These are phyloP conservation scores for Pangasius macronema DNA, from an alignment of 2,797 vertebrate species.

Conservation along the genomic window DNA sequence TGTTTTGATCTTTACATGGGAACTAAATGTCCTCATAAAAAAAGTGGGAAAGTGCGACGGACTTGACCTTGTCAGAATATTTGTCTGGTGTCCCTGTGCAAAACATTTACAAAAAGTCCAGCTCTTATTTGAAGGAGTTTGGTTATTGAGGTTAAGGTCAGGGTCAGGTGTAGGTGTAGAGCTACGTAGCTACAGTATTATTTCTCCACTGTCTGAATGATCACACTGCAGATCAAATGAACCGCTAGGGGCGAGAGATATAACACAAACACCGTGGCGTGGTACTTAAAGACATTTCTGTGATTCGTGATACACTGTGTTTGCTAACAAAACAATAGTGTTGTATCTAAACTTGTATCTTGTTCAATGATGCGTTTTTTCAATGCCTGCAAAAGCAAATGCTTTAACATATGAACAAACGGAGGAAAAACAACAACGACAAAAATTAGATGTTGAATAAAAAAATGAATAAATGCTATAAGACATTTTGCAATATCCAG, in stretches of 20 bases:
- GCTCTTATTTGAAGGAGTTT: neutral
- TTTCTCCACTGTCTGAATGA: neutral
- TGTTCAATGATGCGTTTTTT: too few species aligned
- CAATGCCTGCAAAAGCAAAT: too few species aligned
- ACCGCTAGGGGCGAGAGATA: neutral
- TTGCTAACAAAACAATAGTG: neutral
- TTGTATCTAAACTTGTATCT: too few species aligned
- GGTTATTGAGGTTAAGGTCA: neutral
- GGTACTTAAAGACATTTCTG: neutral
- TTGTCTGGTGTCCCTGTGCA: neutral
- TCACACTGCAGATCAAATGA: neutral
- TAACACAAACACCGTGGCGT: neutral
- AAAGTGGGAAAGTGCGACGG: neutral
- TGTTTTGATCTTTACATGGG: constrained; percentile 22
- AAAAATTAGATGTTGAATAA: too few species aligned
- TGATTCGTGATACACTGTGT: neutral
- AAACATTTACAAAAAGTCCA: too few species aligned
- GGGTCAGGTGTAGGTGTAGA: neutral
- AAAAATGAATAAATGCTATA: neutral
- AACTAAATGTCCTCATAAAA: neutral
- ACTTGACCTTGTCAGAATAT: neutral
- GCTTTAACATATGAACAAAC: neutral
- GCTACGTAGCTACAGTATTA: neutral
- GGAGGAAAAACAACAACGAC: too few species aligned
- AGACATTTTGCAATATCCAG: neutral